Evolutionary conservation across 1,140 invertebrate species (phyloP).

Genomic region (Heliconius himera): DNA sequence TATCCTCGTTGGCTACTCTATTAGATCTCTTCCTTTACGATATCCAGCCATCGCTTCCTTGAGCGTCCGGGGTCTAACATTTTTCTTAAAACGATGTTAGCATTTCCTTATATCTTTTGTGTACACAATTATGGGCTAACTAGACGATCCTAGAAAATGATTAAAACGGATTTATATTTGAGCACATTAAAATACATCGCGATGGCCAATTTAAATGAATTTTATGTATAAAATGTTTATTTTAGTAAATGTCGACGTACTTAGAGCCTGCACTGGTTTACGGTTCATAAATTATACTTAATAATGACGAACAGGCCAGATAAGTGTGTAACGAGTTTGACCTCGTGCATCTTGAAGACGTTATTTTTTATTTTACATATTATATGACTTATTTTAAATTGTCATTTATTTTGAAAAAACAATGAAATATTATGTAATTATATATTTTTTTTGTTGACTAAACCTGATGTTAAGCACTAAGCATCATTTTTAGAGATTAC

Average conservation of each 20-base stretch:
- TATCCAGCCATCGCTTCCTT: too few relatives aligned
- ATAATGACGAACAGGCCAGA: conserved; percentile 54
- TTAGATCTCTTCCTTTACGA: too few relatives aligned
- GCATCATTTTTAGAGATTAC: too few relatives aligned
- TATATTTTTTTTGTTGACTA: too few relatives aligned
- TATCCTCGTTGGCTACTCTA: too few relatives aligned
- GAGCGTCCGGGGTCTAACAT: too few relatives aligned
- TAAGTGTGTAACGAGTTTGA: conserved; percentile 54
- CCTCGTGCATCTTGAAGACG: conserved; percentile 41
- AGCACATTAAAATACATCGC: background rate
- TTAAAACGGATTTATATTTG: background rate
- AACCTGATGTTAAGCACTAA: too few relatives aligned
- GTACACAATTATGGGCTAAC: too few relatives aligned
- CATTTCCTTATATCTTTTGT: too few relatives aligned
- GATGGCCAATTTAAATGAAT: background rate
- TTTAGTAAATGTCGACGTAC: conserved; percentile 44
- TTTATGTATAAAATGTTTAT: conserved; percentile 23
- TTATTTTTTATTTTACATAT: conserved; percentile 18
- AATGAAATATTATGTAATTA: too few relatives aligned
- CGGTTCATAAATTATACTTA: conserved; percentile 52
- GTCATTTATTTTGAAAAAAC: background rate
- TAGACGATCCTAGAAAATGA: background rate
- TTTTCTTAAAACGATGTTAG: too few relatives aligned
- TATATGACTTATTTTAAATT: conserved; percentile 18
- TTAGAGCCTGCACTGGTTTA: conserved; percentile 48